Evolutionary conservation across 2,797 vertebrate species (phyloP).

Genomic region (Phalanger gymnotis): DNA sequence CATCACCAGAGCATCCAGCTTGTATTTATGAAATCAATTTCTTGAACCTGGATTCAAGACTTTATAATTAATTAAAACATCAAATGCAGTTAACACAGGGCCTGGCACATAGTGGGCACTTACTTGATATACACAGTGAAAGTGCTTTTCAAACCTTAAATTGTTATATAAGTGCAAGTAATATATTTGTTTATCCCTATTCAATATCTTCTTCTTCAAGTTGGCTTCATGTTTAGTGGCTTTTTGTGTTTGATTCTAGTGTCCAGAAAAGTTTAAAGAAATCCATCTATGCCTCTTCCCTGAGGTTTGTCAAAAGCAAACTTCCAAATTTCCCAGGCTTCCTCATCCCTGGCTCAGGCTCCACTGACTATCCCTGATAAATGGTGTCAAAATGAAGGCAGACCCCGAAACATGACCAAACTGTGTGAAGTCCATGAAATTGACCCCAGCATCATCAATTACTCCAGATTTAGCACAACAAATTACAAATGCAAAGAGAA

Average conservation of each 20-base stretch:
- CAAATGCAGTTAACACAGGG: background rate
- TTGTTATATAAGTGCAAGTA: background rate
- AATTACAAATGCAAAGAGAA: constrained; percentile 37
- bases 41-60: background rate
- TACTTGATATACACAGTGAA: background rate
- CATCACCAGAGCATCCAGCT: background rate
- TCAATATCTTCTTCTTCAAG: background rate
- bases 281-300: background rate
- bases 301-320: background rate
- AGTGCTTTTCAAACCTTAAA: background rate
- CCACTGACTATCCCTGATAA: background rate
- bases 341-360: background rate
- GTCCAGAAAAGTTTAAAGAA: background rate
- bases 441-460: constrained; percentile 23
- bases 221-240: background rate
- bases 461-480: constrained; percentile 34
- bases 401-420: background rate
- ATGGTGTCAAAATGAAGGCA: background rate
- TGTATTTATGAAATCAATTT: background rate
- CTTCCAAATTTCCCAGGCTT: background rate
- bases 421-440: background rate
- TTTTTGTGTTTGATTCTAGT: background rate
- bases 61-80: background rate
- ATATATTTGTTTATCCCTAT: background rate
- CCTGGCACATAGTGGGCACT: background rate